Evolutionary conservation across 2,797 vertebrate genomes (phyloP).

Genomic region (Bufotes viridis): DNA sequence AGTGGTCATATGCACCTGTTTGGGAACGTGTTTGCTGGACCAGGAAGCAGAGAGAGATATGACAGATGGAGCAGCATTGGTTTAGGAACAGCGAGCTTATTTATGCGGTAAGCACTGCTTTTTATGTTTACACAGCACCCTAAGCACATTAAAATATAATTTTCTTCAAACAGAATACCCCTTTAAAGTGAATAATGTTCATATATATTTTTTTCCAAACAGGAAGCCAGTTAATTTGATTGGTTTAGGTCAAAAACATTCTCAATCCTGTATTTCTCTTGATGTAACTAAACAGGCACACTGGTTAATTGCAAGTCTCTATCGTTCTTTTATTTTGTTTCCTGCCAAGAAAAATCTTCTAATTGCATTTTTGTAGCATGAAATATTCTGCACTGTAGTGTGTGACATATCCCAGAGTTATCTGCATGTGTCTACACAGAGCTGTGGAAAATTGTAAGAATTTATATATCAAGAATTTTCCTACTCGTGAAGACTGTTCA

Average conservation of each 20-base stretch:
- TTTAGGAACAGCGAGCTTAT: no score
- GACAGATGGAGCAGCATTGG: no score
- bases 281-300: background rate
- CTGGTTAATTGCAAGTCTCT: background rate
- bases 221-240: no score
- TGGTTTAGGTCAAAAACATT: background rate
- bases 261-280: background rate
- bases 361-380: slow-evolving; percentile 27
- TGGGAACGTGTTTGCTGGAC: no score
- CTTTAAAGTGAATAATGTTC: no score
- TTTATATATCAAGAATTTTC: slow-evolving; percentile 11
- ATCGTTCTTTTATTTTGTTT: background rate
- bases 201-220: no score
- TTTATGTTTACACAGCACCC: no score
- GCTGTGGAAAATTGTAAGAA: slow-evolving; percentile 3
- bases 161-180: no score
- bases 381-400: background rate
- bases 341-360: slow-evolving; percentile 20
- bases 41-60: no score
- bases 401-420: slow-evolving; percentile 23
- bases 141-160: no score
- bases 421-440: slow-evolving; percentile 7
- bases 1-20: no score
- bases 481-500: background rate
- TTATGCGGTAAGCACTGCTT: no score